Conservation (phyloP, 2,888 invertebrate species). For the Sylvicola cinctus region DNA sequence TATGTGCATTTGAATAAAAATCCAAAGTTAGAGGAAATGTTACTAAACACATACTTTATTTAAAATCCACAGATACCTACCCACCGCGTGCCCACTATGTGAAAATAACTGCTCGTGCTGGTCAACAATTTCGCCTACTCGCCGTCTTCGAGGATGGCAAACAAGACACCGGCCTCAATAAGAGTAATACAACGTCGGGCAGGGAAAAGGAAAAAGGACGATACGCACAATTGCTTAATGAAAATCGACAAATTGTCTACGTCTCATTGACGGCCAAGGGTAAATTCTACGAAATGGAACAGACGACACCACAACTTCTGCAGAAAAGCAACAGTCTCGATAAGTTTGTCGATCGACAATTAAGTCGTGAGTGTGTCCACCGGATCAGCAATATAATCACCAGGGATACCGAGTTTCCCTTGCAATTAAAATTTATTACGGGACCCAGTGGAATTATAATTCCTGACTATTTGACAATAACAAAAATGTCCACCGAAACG, state of each 20-base stretch:
- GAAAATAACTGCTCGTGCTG: conserved; percentile 47
- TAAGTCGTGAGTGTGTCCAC: conserved; percentile 25
- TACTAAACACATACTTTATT: conserved; percentile 2
- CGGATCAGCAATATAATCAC: conserved; percentile 18
- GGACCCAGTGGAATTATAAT: conserved; percentile 14
- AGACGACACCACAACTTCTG: conserved; percentile 24
- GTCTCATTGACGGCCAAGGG: conserved; percentile 56
- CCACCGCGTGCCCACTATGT: conserved; percentile 31
- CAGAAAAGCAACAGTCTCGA: conserved; percentile 13
- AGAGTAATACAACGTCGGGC: conserved; percentile 15
- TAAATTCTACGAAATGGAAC: conserved; percentile 47
- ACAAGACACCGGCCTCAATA: neutral
- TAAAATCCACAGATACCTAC: conserved; percentile 12
- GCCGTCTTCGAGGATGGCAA: conserved; percentile 53
- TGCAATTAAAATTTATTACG: conserved; percentile 21
- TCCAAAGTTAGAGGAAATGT: neutral
- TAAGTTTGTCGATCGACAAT: conserved; percentile 13
- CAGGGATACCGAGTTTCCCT: conserved; percentile 17
- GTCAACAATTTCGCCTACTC: conserved; percentile 48
- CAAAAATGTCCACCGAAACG: conserved; percentile 19
- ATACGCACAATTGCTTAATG: conserved; percentile 53
- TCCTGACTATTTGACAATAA: conserved; percentile 21
- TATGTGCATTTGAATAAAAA: neutral
- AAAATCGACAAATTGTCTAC: conserved; percentile 50
- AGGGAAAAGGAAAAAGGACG: conserved; percentile 29